Evolutionary conservation across 2,113 vertebrate genomes (phyloP), one percentile per base, ranked within the genome.

Genomic region (Shinisaurus crocodilurus): DNA sequence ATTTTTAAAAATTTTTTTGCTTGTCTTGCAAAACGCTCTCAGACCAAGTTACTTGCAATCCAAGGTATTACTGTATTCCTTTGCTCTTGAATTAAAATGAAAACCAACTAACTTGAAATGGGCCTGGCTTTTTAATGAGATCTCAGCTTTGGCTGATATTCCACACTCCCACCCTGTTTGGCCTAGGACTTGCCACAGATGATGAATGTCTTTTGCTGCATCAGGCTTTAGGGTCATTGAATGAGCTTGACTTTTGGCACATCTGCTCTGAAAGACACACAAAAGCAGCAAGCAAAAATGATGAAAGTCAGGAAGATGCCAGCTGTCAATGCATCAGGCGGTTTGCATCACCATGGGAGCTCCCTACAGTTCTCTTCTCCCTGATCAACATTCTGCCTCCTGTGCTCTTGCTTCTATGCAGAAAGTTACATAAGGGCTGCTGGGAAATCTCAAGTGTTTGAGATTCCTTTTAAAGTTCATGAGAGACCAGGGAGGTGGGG

Each of bases 381-480:
- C 85, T 86, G 70, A 76, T 75, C 50, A 40, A 93, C 81, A 70
- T 91, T 91, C 6, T 54, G 16, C 90, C 91, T 90, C 88, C 91
- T 69, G 32, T 43, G 2, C 72, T n/a, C 43, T 50, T 27, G 40
- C 87, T 45, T 83, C 93, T 57, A 6, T 3, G 54, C 87, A 82
- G 27, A 27, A 5, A 48, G 48, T 85, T 63, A 86, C 29, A 9
- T 50, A 86, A 86, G 92, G 88, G 86, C 90, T 1, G 0, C 27
- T 2, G 80, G 88, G 92, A 77, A 91, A 89, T 86, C 80, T 34
- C 40, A 40, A 70, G 0, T 0, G 80, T 82, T 85, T 77, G 34
- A 90, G 75, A 77, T 50, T 88, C 77, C 89, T 90, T 63, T 88
- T 82, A 91, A 87, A 94, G 90, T 84, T 70, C 85, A 89, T 75